A percentile compares a stretch with the other conserved stretches of the same genome.
Evolutionary conservation across 2,797 vertebrate species (phyloP).

Genomic region (Channa striata): DNA sequence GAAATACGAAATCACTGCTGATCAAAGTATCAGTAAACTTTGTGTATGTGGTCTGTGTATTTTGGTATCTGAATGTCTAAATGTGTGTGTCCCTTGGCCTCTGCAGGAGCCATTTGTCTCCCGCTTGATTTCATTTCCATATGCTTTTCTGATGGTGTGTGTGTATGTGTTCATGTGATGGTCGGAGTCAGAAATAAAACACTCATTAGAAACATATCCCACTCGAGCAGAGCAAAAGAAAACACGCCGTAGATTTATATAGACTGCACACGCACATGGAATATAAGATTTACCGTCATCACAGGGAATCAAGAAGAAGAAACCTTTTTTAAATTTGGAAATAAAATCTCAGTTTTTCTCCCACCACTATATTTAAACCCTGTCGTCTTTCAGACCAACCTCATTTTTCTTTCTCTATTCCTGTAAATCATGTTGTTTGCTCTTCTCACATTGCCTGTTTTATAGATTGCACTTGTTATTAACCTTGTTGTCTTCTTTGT

Average conservation of each 20-base stretch:
- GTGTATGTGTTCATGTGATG: conserved; percentile 33
- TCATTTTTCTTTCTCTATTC: conserved; percentile 25
- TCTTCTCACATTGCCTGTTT: background rate
- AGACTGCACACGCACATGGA: conserved; percentile 27
- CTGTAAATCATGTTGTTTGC: conserved; percentile 29
- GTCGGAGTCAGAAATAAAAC: conserved; percentile 57
- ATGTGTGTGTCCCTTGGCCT: conserved; percentile 35
- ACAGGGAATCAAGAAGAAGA: conserved; percentile 58
- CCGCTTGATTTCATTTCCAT: conserved; percentile 64
- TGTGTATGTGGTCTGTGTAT: background rate
- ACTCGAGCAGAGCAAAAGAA: conserved; percentile 65
- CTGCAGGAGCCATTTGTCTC: conserved; percentile 27
- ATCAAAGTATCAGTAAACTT: conserved; percentile 13
- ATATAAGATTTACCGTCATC: conserved; percentile 61
- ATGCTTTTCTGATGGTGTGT: conserved; percentile 35
- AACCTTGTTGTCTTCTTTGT: background rate
- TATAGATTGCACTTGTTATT: background rate
- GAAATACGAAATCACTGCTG: conserved; percentile 2
- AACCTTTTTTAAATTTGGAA: conserved; percentile 63
- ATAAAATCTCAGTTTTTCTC: conserved; percentile 52
- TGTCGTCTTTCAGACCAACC: conserved; percentile 34
- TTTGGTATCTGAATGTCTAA: conserved; percentile 7
- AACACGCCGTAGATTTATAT: conserved; percentile 63
- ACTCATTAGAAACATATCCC: conserved; percentile 70
- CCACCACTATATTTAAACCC: conserved; percentile 47